phyloP scores from a whole-genome alignment of 2,888 invertebrate genomes.

The Punctoribates punctum region DNA sequence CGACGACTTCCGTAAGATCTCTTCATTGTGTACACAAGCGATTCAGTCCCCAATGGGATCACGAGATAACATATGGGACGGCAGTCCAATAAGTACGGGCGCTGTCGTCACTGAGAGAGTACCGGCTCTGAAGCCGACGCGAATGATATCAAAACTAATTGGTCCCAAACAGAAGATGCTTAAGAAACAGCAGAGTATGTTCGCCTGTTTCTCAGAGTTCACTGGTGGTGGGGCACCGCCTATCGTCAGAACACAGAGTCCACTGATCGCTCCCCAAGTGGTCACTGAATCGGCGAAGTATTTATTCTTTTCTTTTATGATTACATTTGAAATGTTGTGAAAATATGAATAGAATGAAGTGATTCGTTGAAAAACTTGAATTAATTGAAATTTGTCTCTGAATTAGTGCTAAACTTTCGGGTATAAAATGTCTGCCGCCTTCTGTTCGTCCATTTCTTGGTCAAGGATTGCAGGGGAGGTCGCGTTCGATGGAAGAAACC shows the following conservation, averaged over 20 bases:
- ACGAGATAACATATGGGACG: constrained; percentile 46
- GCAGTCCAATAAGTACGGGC: background rate
- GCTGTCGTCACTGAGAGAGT: background rate
- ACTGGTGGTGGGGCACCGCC: constrained; percentile 9
- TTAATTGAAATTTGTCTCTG: background rate
- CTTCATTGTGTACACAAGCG: background rate
- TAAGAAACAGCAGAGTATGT: constrained; percentile 50
- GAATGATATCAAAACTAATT: constrained; percentile 45
- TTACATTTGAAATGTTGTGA: background rate
- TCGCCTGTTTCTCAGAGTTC: constrained; percentile 49
- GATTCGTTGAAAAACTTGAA: too few species aligned
- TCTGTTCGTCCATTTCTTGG: constrained; percentile 32
- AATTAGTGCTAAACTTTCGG: background rate
- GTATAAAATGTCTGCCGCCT: constrained; percentile 21
- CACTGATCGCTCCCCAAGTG: background rate
- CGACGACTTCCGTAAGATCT: constrained; percentile 47
- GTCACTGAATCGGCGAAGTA: background rate
- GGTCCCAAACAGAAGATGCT: constrained; percentile 49
- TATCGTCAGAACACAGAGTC: constrained; percentile 10
- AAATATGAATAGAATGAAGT: too few species aligned
- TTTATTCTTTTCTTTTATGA: background rate
- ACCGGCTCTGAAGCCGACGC: background rate
- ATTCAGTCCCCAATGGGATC: constrained; percentile 47
- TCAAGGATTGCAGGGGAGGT: background rate
- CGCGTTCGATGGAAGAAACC: constrained; percentile 20